Base-by-base conservation (phyloP, 2,113 vertebrate genomes). In the Pundamilia nyererei region DNA sequence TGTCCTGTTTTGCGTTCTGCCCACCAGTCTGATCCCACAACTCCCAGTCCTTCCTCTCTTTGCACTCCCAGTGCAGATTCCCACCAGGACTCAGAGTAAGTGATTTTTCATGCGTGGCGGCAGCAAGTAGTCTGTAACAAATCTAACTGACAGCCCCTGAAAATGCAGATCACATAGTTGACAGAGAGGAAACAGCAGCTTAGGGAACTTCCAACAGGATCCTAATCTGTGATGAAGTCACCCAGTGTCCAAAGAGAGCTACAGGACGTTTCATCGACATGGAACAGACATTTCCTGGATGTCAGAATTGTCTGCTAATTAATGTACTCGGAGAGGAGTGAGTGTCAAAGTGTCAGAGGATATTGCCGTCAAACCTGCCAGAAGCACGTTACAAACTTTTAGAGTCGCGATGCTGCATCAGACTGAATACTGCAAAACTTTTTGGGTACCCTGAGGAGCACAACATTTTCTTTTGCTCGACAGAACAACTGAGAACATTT, bases 101-200 rank as follows among this genome's bases (percentile, higher is more conserved):
- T 87, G 89, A 94, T 94, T 92, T 91, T 89, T 96, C 94, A 95
- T 91, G 94, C 87, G 9, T 89, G 91, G 91, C 90, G 82, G 93
- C 84, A 91, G 93, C 92, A 93, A 94, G 92, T 90, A 92, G 94
- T 91, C 95, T 94, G 94, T 91, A 94, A 96, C 93, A 95, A 95
- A 97, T 96, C 95, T 90, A 95, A 92, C 90, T 96, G 96, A 95
- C 96, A 96, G 92, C 38, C 84, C 81, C 88, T 29, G 51, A 91
- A 94, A 96, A 95, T 92, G 94, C 94, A 95, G 94, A 95, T 94
- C 93, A 89, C 92, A 90, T 82, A 79, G 84, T 81, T 58, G 79
- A 93, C 86, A 86, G 93, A 92, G 87, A 91, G 81, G 83, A 91
- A 91, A 91, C 84, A 89, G 89, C 89, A 91, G 83, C 87, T 89